Evolutionary conservation across 2,113 vertebrate genomes (phyloP), one percentile per base, ranked within the genome.

Genomic region (Odontophorus gujanensis): DNA sequence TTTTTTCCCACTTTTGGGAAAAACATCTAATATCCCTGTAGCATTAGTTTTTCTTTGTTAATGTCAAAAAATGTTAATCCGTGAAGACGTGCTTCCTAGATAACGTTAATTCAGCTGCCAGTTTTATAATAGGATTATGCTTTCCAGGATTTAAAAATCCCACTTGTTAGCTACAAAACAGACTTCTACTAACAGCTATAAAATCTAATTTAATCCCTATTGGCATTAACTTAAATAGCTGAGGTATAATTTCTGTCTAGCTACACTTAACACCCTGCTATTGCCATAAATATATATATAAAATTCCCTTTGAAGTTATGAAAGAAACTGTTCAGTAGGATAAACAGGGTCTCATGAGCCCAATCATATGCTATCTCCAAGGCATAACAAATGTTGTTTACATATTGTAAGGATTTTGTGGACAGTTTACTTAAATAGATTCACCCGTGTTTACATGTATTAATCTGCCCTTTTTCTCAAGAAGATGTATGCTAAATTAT

Each of bases 71-170:
- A 95, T 94, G 95, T 96, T 98, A 98, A 98, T 97, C 97, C 96
- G 84, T 93, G 95, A 98, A 97, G 96, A 97, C 95, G 97, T 94
- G 96, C 93, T 97, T 97, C 92, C 95, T 91, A 93, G 95, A 96
- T 97, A 97, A 98, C 96, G 96, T 97, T 98, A 98, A 98, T 97
- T 98, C 97, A 97, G 95, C 97, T 97, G 97, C 95, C 96, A 97
- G 96, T 97, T 97, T 98, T 96, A 97, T 98, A 98, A 98, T 97
- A 98, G 97, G 98, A 98, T 98, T 98, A 98, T 94, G 93, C 97
- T 98, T 98, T 97, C 97, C 96, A 97, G 97, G 97, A 98, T 97
- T 98, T 98, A 96, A 98, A 97, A 97, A 97, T 97, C 95, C 97
- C 97, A 98, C 96, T 98, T 97, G 97, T 97, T 98, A 97, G 97